Percentiles rank a stretch among this genome's conserved stretches.
phyloP scores from a whole-genome alignment of 37 sponge, comb jelly and placozoan species.

The Oscarella lobularis region DNA sequence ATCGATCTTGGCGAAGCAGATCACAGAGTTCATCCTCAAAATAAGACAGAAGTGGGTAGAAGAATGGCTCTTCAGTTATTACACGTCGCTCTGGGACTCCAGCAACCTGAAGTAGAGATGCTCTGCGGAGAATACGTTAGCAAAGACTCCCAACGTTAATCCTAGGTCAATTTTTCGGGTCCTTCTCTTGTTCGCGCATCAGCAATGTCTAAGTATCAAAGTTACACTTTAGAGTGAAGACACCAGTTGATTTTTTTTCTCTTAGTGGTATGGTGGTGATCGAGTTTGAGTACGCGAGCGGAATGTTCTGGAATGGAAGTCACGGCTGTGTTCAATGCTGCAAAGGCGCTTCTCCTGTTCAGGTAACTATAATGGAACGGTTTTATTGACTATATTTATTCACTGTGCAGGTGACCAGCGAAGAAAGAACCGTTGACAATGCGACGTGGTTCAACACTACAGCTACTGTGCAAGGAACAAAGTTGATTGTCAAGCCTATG shows the following conservation, averaged over 20 bases:
- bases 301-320: constrained; percentile 5
- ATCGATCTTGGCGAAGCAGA: constrained; percentile 4
- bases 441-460: neutral
- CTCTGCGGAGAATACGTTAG: neutral
- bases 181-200: neutral
- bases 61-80: constrained; percentile 1
- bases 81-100: neutral
- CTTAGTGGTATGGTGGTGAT: neutral
- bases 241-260: no score
- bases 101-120: neutral
- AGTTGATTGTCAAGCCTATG: neutral
- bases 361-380: no score
- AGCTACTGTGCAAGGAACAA: neutral
- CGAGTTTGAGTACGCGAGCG: neutral
- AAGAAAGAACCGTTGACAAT: neutral
- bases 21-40: neutral
- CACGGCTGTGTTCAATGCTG: constrained; percentile 5
- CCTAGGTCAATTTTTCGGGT: neutral
- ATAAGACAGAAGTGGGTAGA: constrained; percentile 6
- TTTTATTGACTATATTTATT: no score
- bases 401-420: neutral
- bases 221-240: no score
- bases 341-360: neutral
- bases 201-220: neutral
- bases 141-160: no score